A percentile compares a stretch with the other conserved stretches of the same genome.
phyloP scores from a whole-genome alignment of 2,888 invertebrate species.

The Drosophila aldrichi region DNA sequence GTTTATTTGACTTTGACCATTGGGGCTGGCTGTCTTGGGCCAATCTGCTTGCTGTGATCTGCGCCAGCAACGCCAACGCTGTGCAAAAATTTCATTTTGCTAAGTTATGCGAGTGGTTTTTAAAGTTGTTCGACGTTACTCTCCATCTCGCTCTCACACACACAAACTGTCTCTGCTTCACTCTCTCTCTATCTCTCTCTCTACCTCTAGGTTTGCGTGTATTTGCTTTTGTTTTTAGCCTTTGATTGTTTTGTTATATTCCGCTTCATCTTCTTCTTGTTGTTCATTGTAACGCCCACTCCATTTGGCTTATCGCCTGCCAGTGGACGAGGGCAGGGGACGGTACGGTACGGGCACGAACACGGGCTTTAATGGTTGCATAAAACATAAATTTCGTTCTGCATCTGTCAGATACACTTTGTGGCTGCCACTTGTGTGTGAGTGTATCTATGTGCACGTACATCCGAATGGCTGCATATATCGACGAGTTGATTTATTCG shows the following conservation, averaged over 20 bases:
- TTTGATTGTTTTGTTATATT: constrained; percentile 48
- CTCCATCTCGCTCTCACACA: neutral
- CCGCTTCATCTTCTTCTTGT: neutral
- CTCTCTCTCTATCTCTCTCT: neutral
- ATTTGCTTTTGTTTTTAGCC: constrained; percentile 33
- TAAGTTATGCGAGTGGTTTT: constrained; percentile 52
- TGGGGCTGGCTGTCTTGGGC: constrained; percentile 29
- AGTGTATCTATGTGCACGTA: constrained; percentile 31
- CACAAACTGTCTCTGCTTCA: neutral
- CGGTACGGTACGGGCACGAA: constrained; percentile 11
- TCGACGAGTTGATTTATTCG: constrained; percentile 67
- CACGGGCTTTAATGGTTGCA: constrained; percentile 62
- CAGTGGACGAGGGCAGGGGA: neutral
- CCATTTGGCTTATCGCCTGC: constrained; percentile 68
- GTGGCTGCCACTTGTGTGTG: constrained; percentile 39
- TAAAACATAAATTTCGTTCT: constrained; percentile 73
- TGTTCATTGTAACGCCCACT: constrained; percentile 66
- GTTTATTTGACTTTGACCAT: constrained; percentile 77
- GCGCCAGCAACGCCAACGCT: constrained; percentile 73
- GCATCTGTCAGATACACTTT: constrained; percentile 75
- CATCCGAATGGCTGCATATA: constrained; percentile 27
- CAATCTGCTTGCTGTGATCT: constrained; percentile 64
- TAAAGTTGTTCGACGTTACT: constrained; percentile 34
- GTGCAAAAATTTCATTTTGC: constrained; percentile 44
- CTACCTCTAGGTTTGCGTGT: neutral